A percentile compares a stretch with the other conserved stretches of the same genome.
Evolutionary conservation across 2,888 invertebrate species (phyloP).

Genomic region (Aplocera efformata): DNA sequence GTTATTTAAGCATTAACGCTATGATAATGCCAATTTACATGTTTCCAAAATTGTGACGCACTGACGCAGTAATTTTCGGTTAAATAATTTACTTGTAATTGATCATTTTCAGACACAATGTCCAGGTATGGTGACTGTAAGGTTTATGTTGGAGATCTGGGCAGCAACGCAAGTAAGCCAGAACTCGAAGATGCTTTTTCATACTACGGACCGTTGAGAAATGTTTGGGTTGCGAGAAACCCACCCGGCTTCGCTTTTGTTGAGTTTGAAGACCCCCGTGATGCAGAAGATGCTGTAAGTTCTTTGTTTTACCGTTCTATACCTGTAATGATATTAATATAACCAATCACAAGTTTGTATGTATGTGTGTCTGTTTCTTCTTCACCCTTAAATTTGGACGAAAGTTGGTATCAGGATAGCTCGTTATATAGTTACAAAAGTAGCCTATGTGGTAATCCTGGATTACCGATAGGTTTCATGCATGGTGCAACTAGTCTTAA

Average conservation of each 20-base stretch:
- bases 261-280: conserved; percentile 94
- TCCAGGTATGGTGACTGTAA: conserved; percentile 94
- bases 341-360: too few species aligned
- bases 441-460: too few species aligned
- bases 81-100: conserved; percentile 3
- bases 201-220: conserved; percentile 94
- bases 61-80: conserved; percentile 15
- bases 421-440: too few species aligned
- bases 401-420: too few species aligned
- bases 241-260: conserved; percentile 98
- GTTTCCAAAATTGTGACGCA: conserved; percentile 2
- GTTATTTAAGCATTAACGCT: too few species aligned
- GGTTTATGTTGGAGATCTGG: conserved; percentile 97
- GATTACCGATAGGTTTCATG: too few species aligned
- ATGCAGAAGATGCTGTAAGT: conserved; percentile 94
- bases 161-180: conserved; percentile 93
- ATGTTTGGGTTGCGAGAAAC: conserved; percentile 98
- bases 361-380: too few species aligned
- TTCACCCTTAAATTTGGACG: too few species aligned
- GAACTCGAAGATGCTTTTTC: conserved; percentile 96
- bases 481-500: too few species aligned
- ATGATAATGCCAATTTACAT: not conserved
- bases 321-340: too few species aligned
- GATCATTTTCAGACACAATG: conserved; percentile 70
- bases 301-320: conserved; percentile 3